These are phyloP conservation scores for Falco punctatus DNA, from an alignment of 2,113 vertebrate genomes.

Conservation along the genomic window DNA sequence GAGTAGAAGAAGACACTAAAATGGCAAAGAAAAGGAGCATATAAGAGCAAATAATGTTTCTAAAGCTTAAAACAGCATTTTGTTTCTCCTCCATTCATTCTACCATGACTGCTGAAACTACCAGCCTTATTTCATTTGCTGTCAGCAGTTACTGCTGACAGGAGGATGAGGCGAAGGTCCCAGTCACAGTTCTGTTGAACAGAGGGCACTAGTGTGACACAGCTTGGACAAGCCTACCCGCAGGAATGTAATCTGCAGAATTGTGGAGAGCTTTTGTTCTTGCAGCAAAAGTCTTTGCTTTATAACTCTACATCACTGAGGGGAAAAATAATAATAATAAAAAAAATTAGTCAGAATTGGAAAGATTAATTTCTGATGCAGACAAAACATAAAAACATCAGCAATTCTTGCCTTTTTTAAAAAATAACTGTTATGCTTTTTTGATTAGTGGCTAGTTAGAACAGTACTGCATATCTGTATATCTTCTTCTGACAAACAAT, in stretches of 20 bases:
- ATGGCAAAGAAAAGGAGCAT: not conserved
- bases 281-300: not conserved
- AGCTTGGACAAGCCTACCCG: not conserved
- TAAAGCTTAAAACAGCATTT: not conserved
- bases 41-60: not conserved
- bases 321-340: not conserved
- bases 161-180: not conserved
- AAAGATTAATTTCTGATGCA: not conserved
- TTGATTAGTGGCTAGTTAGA: not conserved
- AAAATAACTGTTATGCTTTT: not conserved
- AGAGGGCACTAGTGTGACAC: not conserved
- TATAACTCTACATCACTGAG: not conserved
- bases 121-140: not conserved
- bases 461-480: not conserved
- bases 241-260: not conserved
- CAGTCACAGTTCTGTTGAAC: not conserved
- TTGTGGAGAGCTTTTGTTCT: not conserved
- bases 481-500: not conserved
- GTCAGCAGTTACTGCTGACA: not conserved
- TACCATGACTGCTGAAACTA: not conserved
- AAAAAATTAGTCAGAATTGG: not conserved
- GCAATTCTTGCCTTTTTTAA: not conserved
- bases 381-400: not conserved
- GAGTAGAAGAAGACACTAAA: rapidly evolving
- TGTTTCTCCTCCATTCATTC: not conserved